Percentiles rank a stretch among this genome's conserved stretches.
Evolutionary conservation across 2,888 invertebrate genomes (phyloP).

Genomic region (Alcis repandata): DNA sequence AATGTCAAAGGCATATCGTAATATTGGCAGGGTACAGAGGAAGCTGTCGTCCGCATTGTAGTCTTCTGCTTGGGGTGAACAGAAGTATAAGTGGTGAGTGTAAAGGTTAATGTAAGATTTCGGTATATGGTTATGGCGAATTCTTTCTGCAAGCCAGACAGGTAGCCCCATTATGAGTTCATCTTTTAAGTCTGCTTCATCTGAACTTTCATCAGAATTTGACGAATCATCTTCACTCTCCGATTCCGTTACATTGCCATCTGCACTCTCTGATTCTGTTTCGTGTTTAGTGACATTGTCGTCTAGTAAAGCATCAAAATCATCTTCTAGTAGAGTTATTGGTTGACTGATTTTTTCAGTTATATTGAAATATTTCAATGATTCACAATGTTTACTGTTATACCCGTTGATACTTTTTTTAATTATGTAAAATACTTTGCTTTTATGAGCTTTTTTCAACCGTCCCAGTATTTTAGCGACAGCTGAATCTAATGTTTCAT

Average conservation of each 20-base stretch:
- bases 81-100: constrained; percentile 88
- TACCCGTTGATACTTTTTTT: constrained; percentile 89
- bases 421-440: constrained; percentile 85
- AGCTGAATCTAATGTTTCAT: constrained; percentile 90
- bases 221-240: constrained; percentile 52
- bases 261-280: constrained; percentile 50
- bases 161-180: constrained; percentile 73
- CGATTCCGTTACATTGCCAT: constrained; percentile 46
- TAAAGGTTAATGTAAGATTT: constrained; percentile 90
- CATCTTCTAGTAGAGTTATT: constrained; percentile 14
- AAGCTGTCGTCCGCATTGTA: constrained; percentile 87
- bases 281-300: constrained; percentile 35
- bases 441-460: constrained; percentile 85
- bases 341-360: constrained; percentile 37
- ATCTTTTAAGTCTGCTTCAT: constrained; percentile 45
- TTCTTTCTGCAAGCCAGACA: constrained; percentile 89
- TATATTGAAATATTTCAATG: constrained; percentile 87
- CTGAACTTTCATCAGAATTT: constrained; percentile 52
- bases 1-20: constrained; percentile 87
- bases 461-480: constrained; percentile 88
- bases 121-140: constrained; percentile 88
- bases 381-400: constrained; percentile 84
- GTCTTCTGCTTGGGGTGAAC: constrained; percentile 91
- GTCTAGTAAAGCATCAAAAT: constrained; percentile 22
- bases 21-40: constrained; percentile 86